Conservation (phyloP, 2,888 invertebrate species). For the Agonum fuliginosum region DNA sequence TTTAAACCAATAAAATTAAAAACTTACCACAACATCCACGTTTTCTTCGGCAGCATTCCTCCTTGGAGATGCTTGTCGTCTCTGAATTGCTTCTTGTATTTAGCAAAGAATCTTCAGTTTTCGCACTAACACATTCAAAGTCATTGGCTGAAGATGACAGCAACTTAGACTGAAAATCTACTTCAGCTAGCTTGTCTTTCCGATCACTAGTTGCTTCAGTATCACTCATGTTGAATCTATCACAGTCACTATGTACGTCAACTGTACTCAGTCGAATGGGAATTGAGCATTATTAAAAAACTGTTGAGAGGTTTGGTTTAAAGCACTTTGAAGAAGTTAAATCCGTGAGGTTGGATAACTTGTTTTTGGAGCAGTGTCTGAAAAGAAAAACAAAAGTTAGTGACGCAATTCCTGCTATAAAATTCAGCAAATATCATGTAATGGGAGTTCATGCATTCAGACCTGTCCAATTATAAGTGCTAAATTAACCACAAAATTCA, state of each 20-base stretch:
- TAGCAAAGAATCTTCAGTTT: constrained; percentile 63
- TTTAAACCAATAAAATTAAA: not conserved
- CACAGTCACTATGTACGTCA: too few relatives aligned
- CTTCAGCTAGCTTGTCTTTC: not conserved
- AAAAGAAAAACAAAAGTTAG: not conserved
- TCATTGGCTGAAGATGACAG: constrained; percentile 47
- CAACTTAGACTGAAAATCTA: not conserved
- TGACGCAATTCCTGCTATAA: too few relatives aligned
- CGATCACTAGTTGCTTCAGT: not conserved
- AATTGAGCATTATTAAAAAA: not conserved
- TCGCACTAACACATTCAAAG: constrained; percentile 62
- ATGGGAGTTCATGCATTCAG: too few relatives aligned
- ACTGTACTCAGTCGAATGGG: too few relatives aligned
- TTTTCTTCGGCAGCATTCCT: not conserved
- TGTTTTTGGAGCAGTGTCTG: not conserved
- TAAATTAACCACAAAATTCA: too few relatives aligned
- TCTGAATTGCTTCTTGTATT: constrained; percentile 62
- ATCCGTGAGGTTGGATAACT: too few relatives aligned
- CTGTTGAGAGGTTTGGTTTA: not conserved
- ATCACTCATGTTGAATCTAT: not conserved
- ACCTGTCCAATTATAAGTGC: too few relatives aligned
- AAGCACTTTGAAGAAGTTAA: constrained; percentile 15
- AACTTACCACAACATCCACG: not conserved
- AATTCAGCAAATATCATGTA: too few relatives aligned
- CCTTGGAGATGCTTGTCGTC: constrained; percentile 54